Base-by-base conservation (phyloP, 2,888 invertebrate genomes). In the Oeneis ivallda region DNA sequence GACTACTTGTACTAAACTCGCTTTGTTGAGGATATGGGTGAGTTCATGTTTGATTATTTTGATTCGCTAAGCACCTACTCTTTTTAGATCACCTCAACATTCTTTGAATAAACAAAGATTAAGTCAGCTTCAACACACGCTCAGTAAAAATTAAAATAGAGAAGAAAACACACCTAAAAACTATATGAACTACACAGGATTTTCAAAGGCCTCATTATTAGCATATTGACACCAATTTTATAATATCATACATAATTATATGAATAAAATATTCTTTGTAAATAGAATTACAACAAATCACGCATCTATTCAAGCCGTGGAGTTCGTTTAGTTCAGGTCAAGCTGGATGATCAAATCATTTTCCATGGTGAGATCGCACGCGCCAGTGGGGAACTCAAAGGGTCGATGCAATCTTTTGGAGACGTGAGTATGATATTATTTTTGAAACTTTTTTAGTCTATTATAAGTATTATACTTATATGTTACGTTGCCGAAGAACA, bases 271-370 rank as follows among this genome's bases (percentile, higher is more conserved):
- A 32, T 34, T 54, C 26, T 13, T 53, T 69, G 66, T 74, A 84
- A 87, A 39, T 85, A 97, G 97, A 97, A 97, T 83, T 97, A 97
- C 84, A 97, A 97, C 84, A 97, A 97, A 84, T 97, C 97, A 0
- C 92, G 97, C 68, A 96, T 97, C 73, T 95, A 97, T 84, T 96
- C 96, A 0, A 94, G 94, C 65, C 93, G 96, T 67, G 97, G 97
- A 56, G 95, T 94, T 7, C 94, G 94, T 74, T 92, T 96, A 75
- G 87, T 96, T 11, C 93, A 94, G 68, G 94, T 97, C 37, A 92
- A 91, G 68, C 81, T 97, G 65, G 96, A 97, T 80, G 94, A 93
- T 15, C 83, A 83, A 57, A 81, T 93, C 39, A 95, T 97, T 78
- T 97, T 97, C 84, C 93, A 93, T 74, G 97, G 97, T 0, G 97